Percentiles rank a stretch among this genome's conserved stretches.
Conservation (phyloP, 2,888 invertebrate genomes). For the Diplazon laetatorius region DNA sequence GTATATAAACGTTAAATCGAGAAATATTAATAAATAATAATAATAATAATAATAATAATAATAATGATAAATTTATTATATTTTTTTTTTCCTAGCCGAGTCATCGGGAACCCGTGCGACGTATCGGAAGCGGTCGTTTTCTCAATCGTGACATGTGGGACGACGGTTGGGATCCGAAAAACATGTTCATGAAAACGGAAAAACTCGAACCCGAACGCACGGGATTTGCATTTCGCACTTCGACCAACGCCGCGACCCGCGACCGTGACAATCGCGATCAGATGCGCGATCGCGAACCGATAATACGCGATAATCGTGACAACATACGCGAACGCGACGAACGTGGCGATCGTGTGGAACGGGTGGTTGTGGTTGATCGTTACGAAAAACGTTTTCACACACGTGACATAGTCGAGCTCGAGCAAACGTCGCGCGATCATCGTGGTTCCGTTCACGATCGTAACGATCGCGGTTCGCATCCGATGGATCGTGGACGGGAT, state of each 20-base stretch:
- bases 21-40: too few species aligned
- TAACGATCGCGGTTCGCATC: slow-evolving; percentile 73
- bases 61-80: too few species aligned
- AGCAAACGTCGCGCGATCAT: slow-evolving; percentile 72
- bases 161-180: slow-evolving; percentile 77
- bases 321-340: slow-evolving; percentile 82
- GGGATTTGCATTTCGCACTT: slow-evolving; percentile 78
- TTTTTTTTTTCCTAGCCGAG: slow-evolving; percentile 71
- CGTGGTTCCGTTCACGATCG: slow-evolving; percentile 78
- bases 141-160: slow-evolving; percentile 88
- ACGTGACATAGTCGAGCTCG: slow-evolving; percentile 83
- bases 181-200: slow-evolving; percentile 70
- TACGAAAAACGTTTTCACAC: slow-evolving; percentile 84
- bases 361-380: slow-evolving; percentile 80
- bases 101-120: slow-evolving; percentile 83
- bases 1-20: too few species aligned
- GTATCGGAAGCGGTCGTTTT: slow-evolving; percentile 94
- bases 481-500: slow-evolving; percentile 78
- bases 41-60: too few species aligned
- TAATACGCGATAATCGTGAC: slow-evolving; percentile 76
- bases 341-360: slow-evolving; percentile 76
- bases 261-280: slow-evolving; percentile 80
- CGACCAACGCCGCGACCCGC: slow-evolving; percentile 67
- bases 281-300: slow-evolving; percentile 80
- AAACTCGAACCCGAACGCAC: slow-evolving; percentile 78